A percentile compares a stretch with the other conserved stretches of the same genome.
Conservation (phyloP, 2,797 vertebrate species). For the Sarcophilus harrisii region DNA sequence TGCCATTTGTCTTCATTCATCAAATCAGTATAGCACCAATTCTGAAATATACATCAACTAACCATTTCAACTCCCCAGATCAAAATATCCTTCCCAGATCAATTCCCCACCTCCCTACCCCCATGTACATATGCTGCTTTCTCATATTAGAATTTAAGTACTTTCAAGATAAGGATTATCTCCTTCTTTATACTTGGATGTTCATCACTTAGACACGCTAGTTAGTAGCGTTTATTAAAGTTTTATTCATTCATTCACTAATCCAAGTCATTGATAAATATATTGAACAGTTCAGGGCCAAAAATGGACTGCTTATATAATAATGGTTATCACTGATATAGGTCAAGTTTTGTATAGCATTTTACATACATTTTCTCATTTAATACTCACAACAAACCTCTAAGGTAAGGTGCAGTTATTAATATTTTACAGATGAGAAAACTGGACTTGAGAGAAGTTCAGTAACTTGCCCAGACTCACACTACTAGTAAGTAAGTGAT, state of each 20-base stretch:
- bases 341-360: neutral
- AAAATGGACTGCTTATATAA: neutral
- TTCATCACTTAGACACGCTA: neutral
- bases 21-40: neutral
- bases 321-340: neutral
- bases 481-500: neutral
- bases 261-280: neutral
- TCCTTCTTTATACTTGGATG: neutral
- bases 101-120: neutral
- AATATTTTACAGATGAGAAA: neutral
- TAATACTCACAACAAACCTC: neutral
- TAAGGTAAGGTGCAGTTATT: neutral
- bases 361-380: neutral
- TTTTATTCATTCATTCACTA: neutral
- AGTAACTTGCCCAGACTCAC: neutral
- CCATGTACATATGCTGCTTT: neutral
- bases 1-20: neutral
- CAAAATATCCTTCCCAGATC: neutral
- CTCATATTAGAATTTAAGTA: neutral
- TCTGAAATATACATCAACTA: neutral
- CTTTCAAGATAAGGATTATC: neutral
- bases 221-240: neutral
- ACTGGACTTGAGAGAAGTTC: neutral
- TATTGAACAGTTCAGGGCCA: neutral
- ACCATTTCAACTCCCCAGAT: neutral